Evolutionary conservation across 2,888 invertebrate species (phyloP).

Genomic region (Sphaerophoria rueppellii): DNA sequence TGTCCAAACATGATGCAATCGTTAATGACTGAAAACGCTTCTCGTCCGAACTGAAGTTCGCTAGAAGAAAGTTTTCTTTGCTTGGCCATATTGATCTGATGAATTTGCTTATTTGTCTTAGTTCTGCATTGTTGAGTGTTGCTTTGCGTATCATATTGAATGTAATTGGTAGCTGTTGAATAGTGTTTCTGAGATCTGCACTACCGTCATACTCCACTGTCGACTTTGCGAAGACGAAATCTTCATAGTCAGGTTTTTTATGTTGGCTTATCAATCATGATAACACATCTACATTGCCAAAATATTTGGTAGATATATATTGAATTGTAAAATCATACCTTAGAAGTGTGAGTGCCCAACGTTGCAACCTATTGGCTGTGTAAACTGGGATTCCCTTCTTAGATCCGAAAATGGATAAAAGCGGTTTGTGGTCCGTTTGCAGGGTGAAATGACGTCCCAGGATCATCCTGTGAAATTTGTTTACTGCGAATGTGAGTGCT

Average conservation of each 20-base stretch:
- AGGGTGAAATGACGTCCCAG: slow-evolving; percentile 77
- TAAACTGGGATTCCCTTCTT: slow-evolving; percentile 74
- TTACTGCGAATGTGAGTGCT: slow-evolving; percentile 75
- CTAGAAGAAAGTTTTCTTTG: background rate
- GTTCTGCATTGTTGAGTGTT: background rate
- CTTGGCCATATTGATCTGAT: slow-evolving; percentile 22
- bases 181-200: background rate
- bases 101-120: background rate
- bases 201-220: background rate
- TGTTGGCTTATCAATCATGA: slow-evolving; percentile 24
- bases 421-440: slow-evolving; percentile 74
- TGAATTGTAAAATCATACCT: slow-evolving; percentile 69
- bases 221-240: background rate
- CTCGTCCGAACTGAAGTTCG: slow-evolving; percentile 2
- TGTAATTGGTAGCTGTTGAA: background rate
- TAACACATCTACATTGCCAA: slow-evolving; percentile 53
- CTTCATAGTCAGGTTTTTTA: background rate
- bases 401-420: slow-evolving; percentile 77
- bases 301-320: slow-evolving; percentile 54
- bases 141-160: background rate
- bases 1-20: slow-evolving; percentile 35
- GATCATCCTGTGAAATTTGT: slow-evolving; percentile 77
- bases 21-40: background rate
- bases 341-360: slow-evolving; percentile 69
- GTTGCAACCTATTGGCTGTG: slow-evolving; percentile 74